Base-by-base conservation (phyloP, 2,797 vertebrate species). In the Sebastes nivosus region DNA sequence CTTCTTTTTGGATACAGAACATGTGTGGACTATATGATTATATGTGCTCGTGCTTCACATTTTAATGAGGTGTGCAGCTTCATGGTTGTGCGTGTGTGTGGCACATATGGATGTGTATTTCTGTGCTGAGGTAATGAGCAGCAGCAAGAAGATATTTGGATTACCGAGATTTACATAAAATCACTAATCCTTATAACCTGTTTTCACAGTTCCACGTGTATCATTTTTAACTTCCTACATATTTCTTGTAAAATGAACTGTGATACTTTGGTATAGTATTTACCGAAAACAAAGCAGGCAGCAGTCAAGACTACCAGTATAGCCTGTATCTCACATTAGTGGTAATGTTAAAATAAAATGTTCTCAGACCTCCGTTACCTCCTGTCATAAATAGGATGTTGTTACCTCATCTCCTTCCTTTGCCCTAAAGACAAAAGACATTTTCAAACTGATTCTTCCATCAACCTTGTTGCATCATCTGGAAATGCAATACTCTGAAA, bases 321-420 rank as follows among this genome's bases (percentile, higher is more conserved):
- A 27, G 16, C 20, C 34, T 77, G 22, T 60, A 5, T 34, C 7
- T 63, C 8, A 50, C 24, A 5, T 22, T 4, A n/a, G 5, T 50
- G 24, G 2, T 16, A 11, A 22, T 58, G 58, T 20, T 36, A 14
- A 16, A 61, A 1, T 64, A 30, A 18, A 36, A 16, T 67, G 24
- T 55, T 34, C 58, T 64, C 38, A 46, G 4, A 77, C 24, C 11
- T 60, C 2, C 8, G 1, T 36, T 59, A 0, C 13, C 3, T 38
- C 69, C 12, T 81, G 60, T 76, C 34, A 75, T 8, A n/a, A 75
- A 77, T 20, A 34, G 25, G 20, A 68, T 73, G 58, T 32, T 68
- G 14, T 68, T 67, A 30, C 18, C 4, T 14, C 6, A 22, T 54
- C 14, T 72, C 20, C 52, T 66, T 64, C 42, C 20, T 74, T 27